These are phyloP conservation scores for Xestia ashworthii DNA, from an alignment of 2,888 invertebrate genomes.

Conservation along the genomic window DNA sequence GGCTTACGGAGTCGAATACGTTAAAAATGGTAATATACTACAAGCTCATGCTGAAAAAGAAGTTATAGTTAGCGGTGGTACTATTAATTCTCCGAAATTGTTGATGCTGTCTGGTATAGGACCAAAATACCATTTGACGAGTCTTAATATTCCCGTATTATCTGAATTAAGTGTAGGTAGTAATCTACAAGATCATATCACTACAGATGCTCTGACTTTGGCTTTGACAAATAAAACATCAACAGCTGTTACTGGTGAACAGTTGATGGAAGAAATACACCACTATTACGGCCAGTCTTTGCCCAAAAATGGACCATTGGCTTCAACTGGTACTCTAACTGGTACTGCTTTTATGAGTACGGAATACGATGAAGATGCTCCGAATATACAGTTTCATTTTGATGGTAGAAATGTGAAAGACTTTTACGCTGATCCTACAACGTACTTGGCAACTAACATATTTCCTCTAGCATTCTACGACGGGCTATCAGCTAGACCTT, in stretches of 20 bases:
- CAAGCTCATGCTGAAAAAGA: slow-evolving; percentile 90
- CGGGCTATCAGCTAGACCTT: slow-evolving; percentile 91
- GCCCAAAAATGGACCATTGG: slow-evolving; percentile 88
- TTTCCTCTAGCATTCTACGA: slow-evolving; percentile 92
- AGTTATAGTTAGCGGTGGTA: slow-evolving; percentile 91
- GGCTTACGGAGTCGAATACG: slow-evolving; percentile 84
- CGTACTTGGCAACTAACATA: slow-evolving; percentile 83
- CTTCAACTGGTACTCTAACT: slow-evolving; percentile 89
- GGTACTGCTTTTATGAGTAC: slow-evolving; percentile 92
- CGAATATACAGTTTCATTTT: slow-evolving; percentile 93
- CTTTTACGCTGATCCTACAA: slow-evolving; percentile 90
- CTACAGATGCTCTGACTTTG: slow-evolving; percentile 89
- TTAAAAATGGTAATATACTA: slow-evolving; percentile 83
- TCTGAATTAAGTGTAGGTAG: slow-evolving; percentile 93
- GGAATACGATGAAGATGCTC: slow-evolving; percentile 84
- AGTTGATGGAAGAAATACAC: slow-evolving; percentile 84
- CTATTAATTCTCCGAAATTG: slow-evolving; percentile 92
- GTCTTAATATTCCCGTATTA: slow-evolving; percentile 89
- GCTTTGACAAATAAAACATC: slow-evolving; percentile 89
- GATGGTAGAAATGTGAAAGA: slow-evolving; percentile 91
- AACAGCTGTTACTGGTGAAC: slow-evolving; percentile 81
- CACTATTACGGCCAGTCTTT: slow-evolving; percentile 81
- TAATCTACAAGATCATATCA: slow-evolving; percentile 94
- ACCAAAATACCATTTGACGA: slow-evolving; percentile 88
- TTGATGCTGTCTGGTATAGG: slow-evolving; percentile 93